phyloP scores from a whole-genome alignment of 2,113 vertebrate genomes.

The Aleadryas rufinucha region DNA sequence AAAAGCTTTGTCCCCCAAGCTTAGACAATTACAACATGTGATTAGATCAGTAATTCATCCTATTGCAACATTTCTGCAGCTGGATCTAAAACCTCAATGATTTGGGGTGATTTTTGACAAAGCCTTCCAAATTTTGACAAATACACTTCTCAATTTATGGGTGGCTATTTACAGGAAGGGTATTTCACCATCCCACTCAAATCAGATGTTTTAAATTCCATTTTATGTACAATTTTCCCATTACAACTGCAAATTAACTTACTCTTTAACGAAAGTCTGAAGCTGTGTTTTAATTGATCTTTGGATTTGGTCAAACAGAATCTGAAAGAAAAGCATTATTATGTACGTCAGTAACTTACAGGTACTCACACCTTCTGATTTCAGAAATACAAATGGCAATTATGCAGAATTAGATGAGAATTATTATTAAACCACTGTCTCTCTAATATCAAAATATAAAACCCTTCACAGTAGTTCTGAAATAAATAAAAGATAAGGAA shows the following conservation, averaged over 20 bases:
- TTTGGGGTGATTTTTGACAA: not conserved
- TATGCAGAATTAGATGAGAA: not conserved
- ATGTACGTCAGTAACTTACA: not conserved
- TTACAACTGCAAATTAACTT: conserved; percentile 67
- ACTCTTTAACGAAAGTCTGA: conserved; percentile 96
- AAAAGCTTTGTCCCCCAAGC: not conserved
- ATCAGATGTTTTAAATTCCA: not conserved
- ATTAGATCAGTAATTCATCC: not conserved
- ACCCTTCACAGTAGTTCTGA: not conserved
- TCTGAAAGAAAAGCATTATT: conserved; percentile 74
- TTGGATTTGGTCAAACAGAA: conserved; percentile 96
- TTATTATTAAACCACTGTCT: not conserved
- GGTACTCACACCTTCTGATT: not conserved
- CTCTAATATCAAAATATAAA: not conserved
- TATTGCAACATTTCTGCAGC: not conserved
- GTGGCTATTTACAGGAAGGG: not conserved
- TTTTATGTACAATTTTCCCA: not conserved
- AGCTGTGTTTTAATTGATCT: conserved; percentile 96
- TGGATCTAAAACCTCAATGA: not conserved
- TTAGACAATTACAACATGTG: not conserved
- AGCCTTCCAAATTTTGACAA: not conserved
- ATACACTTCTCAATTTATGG: not conserved
- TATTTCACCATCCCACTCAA: not conserved
- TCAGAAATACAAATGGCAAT: not conserved
- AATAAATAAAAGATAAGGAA: not conserved